Conservation (phyloP, 1,140 invertebrate species). For the Sarcophaga peregrina region DNA sequence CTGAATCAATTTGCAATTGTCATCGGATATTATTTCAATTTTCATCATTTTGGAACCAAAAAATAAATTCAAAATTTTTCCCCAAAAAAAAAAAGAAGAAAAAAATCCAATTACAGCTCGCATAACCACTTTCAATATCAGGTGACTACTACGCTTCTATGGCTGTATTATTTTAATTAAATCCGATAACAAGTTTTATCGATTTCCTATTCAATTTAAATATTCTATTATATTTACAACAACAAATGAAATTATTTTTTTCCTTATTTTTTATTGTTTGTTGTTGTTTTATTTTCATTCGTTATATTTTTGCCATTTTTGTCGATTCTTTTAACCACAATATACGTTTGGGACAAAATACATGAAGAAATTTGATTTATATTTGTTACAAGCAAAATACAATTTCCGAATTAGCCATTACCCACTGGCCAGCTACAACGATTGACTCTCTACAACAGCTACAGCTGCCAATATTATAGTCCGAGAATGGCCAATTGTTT, state of each 20-base stretch:
- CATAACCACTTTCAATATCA: too few relatives aligned
- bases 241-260: neutral
- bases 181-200: slow-evolving; percentile 7
- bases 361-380: slow-evolving; percentile 10
- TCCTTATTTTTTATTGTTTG: neutral
- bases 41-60: too few relatives aligned
- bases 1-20: too few relatives aligned
- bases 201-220: slow-evolving; percentile 18
- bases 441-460: neutral
- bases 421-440: neutral
- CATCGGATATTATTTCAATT: too few relatives aligned
- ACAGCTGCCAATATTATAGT: neutral
- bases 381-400: slow-evolving; percentile 27
- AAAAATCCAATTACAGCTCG: too few relatives aligned
- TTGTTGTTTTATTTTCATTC: neutral
- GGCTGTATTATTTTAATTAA: neutral
- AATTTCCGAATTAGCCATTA: slow-evolving; percentile 27
- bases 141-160: too few relatives aligned
- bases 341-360: slow-evolving; percentile 15
- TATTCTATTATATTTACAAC: neutral
- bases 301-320: neutral
- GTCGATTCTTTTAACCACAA: neutral
- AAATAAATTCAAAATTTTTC: too few relatives aligned
- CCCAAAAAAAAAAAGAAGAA: too few relatives aligned
- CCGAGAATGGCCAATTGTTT: neutral